Evolutionary conservation across 2,888 invertebrate species (phyloP), one percentile per base, ranked within the genome.

Genomic region (Galerucella pusilla): DNA sequence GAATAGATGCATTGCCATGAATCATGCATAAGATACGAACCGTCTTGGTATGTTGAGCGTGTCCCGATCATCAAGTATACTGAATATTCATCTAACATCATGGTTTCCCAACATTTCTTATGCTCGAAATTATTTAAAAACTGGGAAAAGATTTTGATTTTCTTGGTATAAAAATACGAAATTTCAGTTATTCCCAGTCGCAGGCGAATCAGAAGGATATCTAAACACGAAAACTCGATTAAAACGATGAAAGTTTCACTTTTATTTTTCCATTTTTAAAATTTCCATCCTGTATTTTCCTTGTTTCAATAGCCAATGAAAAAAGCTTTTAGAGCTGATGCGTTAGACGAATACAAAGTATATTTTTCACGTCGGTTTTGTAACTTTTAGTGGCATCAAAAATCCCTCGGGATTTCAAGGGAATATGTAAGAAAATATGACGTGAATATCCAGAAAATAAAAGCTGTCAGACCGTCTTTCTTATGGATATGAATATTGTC

Each of bases 341-440:
- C 60, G 72, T 66, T 35, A 20, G 28, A 5, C 60, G 72, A 72
- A 72, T 72, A 72, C 72, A 72, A 72, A 72, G 66, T 66, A 49
- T 66, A 66, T 72, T 72, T 72, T 72, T 72, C 59, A 72, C 66
- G 72, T 14, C 72, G 66, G 72, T 46, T 72, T 72, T 64, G 66
- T 72, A 72, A 72, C 72, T 72, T 72, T 72, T 66, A 72, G 72
- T 67, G 72, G 72, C 60, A 60, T 66, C 72, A 60, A 60, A 64
- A 67, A 72, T n/a, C 72, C 67, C 72, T 12, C 42, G 72, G 72
- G 72, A 49, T 59, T 72, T 60, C 59, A 66, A 60, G 60, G 66
- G 59, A 72, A 66, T 66, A 72, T 72, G 60, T 72, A 72, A 72
- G 72, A 72, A 72, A 72, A 61, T 66, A 72, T 72, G 72, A 72